A percentile compares a stretch with the other conserved stretches of the same genome.
Evolutionary conservation across 2,888 invertebrate species (phyloP).

Genomic region (Teleogryllus oceanicus): DNA sequence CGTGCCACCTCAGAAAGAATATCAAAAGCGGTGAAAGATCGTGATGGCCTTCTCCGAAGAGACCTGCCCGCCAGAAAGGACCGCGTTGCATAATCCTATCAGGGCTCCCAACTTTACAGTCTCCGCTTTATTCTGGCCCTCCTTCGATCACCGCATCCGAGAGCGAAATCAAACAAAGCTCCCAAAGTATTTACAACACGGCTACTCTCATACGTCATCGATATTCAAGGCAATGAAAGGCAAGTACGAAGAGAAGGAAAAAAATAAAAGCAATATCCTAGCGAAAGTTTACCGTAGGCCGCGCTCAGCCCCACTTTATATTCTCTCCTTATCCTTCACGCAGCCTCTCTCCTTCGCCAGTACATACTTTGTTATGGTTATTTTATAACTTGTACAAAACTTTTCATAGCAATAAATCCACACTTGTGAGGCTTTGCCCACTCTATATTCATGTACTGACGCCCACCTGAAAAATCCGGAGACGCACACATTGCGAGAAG

Average conservation of each 20-base stretch:
- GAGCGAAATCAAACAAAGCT: neutral
- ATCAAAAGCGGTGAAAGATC: too few species aligned
- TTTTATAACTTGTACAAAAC: slow-evolving; percentile 18
- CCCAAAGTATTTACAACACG: neutral
- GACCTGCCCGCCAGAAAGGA: neutral
- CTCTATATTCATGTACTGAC: slow-evolving; percentile 10
- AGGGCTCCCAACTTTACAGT: neutral
- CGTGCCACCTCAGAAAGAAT: too few species aligned
- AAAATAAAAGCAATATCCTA: slow-evolving; percentile 10
- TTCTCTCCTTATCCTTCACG: slow-evolving; percentile 7
- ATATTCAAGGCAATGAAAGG: slow-evolving; percentile 18
- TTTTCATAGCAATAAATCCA: slow-evolving; percentile 18
- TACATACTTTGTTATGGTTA: slow-evolving; percentile 18
- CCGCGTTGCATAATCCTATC: slow-evolving; percentile 18
- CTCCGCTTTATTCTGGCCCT: neutral
- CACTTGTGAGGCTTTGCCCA: slow-evolving; percentile 1
- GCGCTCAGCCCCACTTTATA: neutral
- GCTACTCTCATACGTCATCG: neutral
- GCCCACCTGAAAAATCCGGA: neutral
- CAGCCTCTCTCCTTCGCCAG: neutral
- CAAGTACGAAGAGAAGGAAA: neutral
- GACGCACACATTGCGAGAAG: neutral
- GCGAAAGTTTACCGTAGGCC: neutral
- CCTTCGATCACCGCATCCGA: neutral
- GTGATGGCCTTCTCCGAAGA: too few species aligned